Base-by-base conservation (phyloP, 2,797 vertebrate species). In the Gorsachius magnificus region DNA sequence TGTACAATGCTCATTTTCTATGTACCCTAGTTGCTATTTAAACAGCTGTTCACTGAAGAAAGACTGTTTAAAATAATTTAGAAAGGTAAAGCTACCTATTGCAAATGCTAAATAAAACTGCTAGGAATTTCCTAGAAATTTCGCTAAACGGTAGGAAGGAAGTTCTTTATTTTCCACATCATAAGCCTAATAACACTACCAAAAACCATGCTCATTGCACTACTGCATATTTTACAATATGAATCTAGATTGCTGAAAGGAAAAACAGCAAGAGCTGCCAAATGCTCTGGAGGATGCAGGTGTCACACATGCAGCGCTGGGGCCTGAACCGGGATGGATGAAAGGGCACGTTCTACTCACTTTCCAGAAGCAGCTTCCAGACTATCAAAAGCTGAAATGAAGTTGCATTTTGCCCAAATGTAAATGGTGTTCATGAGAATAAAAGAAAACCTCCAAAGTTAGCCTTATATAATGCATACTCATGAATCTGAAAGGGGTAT, bases 101-200 rank as follows among this genome's bases (percentile, higher is more conserved):
- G 84, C 88, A 97, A 97, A 89, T 79, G 92, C 95, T 97, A 97
- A 97, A 93, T 91, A 98, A 65, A 75, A 84, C 87, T 89, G 88
- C 65, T 82, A 87, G 70, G 71, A 92, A 75, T 90, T 95, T 92
- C 90, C 91, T 79, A 94, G 71, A 92, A 91, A 97, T 81, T 95
- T 93, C n/a, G 14, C 77, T 90, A 64, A 95, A 92, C 82, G 91
- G 89, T 88, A 95, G 93, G 93, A 95, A 85, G 87, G 54, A 54
- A 94, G 78, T 83, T 95, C 66, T 94, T 95, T 92, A 74, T 94
- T 96, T 95, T 92, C 81, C 65, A 95, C 70, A 89, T 56, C 71
- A 66, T 90, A 95, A 96, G 84, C 57, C 64, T 80, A 97, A 68
- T 77, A 94, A 89, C 50, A 35, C 60, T 70, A 93, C 95, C 46